phyloP scores from a whole-genome alignment of 2,113 vertebrate genomes.

The Serilophus lunatus region DNA sequence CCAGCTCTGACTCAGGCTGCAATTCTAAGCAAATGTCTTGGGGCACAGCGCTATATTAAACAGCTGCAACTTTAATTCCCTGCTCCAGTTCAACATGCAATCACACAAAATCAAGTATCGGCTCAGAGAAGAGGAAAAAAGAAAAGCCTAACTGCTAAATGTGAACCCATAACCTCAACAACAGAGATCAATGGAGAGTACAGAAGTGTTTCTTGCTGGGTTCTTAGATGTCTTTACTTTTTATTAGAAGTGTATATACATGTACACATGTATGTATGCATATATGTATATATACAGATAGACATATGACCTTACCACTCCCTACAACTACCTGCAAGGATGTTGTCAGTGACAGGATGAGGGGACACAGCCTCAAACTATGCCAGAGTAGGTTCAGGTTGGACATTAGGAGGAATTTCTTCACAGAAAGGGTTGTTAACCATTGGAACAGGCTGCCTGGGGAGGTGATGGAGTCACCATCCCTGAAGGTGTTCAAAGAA shows the following conservation, averaged over 20 bases:
- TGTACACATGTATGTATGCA: background rate
- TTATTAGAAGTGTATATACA: background rate
- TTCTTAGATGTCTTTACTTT: background rate
- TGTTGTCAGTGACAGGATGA: background rate
- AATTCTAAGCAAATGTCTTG: background rate
- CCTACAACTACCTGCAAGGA: background rate
- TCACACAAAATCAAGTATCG: background rate
- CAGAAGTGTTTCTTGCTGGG: background rate
- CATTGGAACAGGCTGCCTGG: background rate
- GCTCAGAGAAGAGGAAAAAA: background rate
- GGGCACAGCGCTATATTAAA: background rate
- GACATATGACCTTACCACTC: background rate
- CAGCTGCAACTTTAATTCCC: background rate
- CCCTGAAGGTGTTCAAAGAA: background rate
- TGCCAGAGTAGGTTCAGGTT: background rate
- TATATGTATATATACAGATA: no score
- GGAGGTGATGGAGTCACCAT: rapidly evolving
- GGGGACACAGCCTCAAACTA: background rate
- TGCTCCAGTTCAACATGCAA: background rate
- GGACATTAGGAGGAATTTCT: background rate
- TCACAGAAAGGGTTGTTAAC: background rate
- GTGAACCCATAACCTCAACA: background rate
- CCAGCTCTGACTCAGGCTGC: background rate
- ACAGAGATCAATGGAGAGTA: background rate
- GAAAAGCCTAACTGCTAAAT: background rate